Base-by-base conservation (phyloP, 2,113 vertebrate genomes). In the Hippolais icterina region DNA sequence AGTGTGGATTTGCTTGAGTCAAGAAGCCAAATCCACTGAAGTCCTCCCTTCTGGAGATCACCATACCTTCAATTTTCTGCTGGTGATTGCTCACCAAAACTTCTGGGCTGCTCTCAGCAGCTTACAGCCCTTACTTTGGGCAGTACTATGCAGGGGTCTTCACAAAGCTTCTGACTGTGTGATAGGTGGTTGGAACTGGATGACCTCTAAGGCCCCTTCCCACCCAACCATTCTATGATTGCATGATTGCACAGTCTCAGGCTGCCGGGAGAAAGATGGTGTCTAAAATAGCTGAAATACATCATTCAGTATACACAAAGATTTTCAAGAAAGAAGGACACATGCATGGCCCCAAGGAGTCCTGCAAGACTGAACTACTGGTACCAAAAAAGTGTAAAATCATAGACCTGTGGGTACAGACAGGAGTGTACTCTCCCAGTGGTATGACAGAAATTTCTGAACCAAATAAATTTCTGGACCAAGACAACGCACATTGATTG, bases 311-410 rank as follows among this genome's bases (percentile, higher is more conserved):
- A 12, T 14, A 39, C 9, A 16, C 1, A 0, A 54, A 46, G 12
- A 13, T 76, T 72, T 89, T 61, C 53, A 39, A 42, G 59, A 72
- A 6, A 52, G 6, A n/a, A 66, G 10, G 42, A 33, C 15, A 29
- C 17, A 12, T 6, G 5, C 8, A 35, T 0, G 0, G 47, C 25
- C 4, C 4, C 25, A 52, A 39, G 24, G 29, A 3, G 28, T 57
- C 28, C 16, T 83, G 33, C 9, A 28, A 68, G 39, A 12, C 31
- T 16, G 25, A 76, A 22, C 7, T 33, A 31, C 24, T 35, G 23
- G 11, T 33, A 15, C 6, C 4, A 52, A 37, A 46, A 52, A 37
- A 46, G 17, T 10, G 3, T n/a, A 46, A 63, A 35, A 60, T 21
- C 1, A 1, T 83, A 31, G 9, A 69, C 28, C 15, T 21, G 33